Percentiles rank a stretch among this genome's conserved stretches.
These are phyloP conservation scores for Tenebrosternarchus preto DNA, from an alignment of 2,113 vertebrate genomes.

Conservation along the genomic window DNA sequence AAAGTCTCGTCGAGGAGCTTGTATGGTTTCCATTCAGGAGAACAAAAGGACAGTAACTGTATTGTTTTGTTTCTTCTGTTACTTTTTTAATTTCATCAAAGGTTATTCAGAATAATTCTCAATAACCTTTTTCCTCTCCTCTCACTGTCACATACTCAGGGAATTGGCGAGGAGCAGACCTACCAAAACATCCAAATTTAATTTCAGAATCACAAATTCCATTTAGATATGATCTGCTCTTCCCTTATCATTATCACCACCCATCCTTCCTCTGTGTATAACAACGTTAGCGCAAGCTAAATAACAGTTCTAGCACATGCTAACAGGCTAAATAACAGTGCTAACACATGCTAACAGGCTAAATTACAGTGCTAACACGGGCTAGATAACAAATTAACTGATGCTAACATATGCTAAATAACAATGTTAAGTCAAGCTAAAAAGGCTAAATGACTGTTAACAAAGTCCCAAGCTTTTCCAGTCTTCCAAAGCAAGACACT, in stretches of 20 bases:
- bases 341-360: conserved; percentile 2
- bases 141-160: neutral
- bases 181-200: neutral
- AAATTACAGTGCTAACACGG: conserved; percentile 1
- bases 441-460: neutral
- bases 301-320: conserved; percentile 4
- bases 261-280: neutral
- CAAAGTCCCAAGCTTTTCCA: neutral
- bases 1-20: neutral
- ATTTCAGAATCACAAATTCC: conserved; percentile 12
- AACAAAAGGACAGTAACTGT: neutral
- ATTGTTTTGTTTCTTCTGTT: neutral
- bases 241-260: neutral
- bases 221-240: conserved; percentile 16
- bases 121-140: conserved; percentile 12
- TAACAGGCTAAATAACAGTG: neutral
- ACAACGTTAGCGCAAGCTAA: conserved; percentile 15
- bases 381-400: neutral
- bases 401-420: conserved; percentile 25
- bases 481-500: neutral
- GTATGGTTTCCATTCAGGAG: conserved; percentile 13
- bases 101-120: neutral
- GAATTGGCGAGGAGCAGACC: neutral
- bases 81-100: neutral
- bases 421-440: neutral